These are phyloP conservation scores for Phalanger gymnotis DNA, from an alignment of 2,797 vertebrate species.

Conservation along the genomic window DNA sequence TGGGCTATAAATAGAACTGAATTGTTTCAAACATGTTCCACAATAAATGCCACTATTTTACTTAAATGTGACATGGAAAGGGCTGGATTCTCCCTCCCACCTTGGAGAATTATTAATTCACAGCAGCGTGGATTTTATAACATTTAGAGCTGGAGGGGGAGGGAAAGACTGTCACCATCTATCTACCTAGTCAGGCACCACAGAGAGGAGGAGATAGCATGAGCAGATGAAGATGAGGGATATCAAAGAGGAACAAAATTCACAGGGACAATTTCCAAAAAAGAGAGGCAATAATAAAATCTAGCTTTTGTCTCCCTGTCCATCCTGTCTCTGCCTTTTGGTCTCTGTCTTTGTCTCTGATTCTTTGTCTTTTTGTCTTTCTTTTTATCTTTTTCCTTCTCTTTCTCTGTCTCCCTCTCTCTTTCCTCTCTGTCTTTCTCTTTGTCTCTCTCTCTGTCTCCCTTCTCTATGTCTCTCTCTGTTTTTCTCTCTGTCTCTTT, in stretches of 20 bases:
- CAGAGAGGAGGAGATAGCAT: neutral
- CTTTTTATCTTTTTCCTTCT: no score
- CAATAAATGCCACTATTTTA: constrained; percentile 57
- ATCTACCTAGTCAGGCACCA: neutral
- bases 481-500: no score
- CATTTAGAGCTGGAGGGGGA: neutral
- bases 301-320: neutral
- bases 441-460: no score
- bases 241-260: neutral
- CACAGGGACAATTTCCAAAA: neutral
- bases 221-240: neutral
- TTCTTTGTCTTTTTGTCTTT: no score
- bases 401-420: no score
- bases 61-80: neutral
- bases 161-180: neutral
- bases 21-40: constrained; percentile 57
- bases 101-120: neutral
- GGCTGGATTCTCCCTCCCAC: neutral
- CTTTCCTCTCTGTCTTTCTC: no score
- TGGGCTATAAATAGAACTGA: constrained; percentile 71
- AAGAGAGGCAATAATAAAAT: neutral
- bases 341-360: no score
- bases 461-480: no score
- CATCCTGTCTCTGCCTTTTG: no score
- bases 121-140: accelerated